Evolutionary conservation across 2,888 invertebrate species (phyloP).

Genomic region (Drosophila lacicola): DNA sequence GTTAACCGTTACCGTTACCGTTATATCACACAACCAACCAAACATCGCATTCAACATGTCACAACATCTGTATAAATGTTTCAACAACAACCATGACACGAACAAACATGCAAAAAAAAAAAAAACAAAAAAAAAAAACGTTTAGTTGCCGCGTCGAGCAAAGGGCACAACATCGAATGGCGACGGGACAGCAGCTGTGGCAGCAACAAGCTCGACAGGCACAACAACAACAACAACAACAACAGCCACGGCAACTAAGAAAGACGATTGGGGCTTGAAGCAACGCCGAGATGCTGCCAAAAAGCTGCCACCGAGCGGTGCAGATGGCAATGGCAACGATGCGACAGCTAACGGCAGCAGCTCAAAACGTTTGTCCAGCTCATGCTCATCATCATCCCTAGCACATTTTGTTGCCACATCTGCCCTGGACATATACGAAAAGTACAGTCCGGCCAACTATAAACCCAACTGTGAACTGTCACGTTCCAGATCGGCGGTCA

Average conservation of each 20-base stretch:
- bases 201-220: conserved; percentile 21
- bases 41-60: conserved; percentile 32
- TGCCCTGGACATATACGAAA: conserved; percentile 89
- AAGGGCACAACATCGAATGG: conserved; percentile 44
- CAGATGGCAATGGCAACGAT: conserved; percentile 35
- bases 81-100: conserved; percentile 45
- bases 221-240: conserved; percentile 32
- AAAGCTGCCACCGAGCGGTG: conserved; percentile 64
- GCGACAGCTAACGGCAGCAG: conserved; percentile 48
- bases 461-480: conserved; percentile 87
- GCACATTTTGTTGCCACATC: conserved; percentile 87
- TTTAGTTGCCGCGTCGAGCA: conserved; percentile 65
- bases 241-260: conserved; percentile 33
- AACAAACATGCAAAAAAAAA: conserved; percentile 34
- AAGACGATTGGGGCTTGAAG: conserved; percentile 57
- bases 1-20: conserved; percentile 35
- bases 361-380: conserved; percentile 80
- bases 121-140: conserved; percentile 35
- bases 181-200: conserved; percentile 32
- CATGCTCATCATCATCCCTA: conserved; percentile 85
- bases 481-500: conserved; percentile 85
- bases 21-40: conserved; percentile 46
- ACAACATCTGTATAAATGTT: conserved; percentile 59
- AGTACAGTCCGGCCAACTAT: conserved; percentile 91
- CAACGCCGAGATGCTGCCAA: conserved; percentile 51